Evolutionary conservation across 92 coral and sea anemone genomes (phyloP), one percentile per base, ranked within the genome.

Genomic region (Parazoanthus atlanticus): DNA sequence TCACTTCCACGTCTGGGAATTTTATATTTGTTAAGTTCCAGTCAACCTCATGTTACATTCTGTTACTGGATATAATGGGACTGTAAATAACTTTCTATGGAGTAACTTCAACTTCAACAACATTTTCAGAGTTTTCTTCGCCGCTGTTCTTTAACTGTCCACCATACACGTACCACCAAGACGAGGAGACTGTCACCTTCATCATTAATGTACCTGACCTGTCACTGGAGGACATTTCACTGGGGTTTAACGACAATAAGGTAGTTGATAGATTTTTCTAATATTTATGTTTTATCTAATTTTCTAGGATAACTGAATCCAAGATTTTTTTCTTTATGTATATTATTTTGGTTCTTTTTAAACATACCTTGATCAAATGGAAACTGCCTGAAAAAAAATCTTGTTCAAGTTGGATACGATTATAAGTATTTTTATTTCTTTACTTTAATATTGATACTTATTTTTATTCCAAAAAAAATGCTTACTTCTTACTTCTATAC

Each of bases 171-270:
- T 97, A 89, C 78, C 98, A 97, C 85, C 99, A 97, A 84, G 93
- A 95, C 54, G 79, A 69, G 56, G 91, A 95, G 38, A 89, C 92
- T 67, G 91, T 97, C 32, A 92, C 97, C 17, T 93, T 97, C 36
- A 78, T 97, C 32, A 82, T 95, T 33, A 88, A 94, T 66, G 95
- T 95, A 32, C 72, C 94, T 25, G 79, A 91, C 77, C 91, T 97
- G 36, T 89, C 95, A 16, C 92, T 97, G 40, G 97, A 97, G 52
- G 81, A 92, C 46, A 93, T 94, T 65, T 97, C 99, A 4, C 90
- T 97, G 54, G 99, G 99, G 30, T 97, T 97, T 86, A 93, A 88
- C 79, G 94, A 90, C 31, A 97, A 94, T 84, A 97, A 95, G 99
- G 99, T 95, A 65, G 69, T n/a, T 11, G 38, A 71, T 11, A 71